Evolutionary conservation across 30 jellyfish, hydroid and myxozoan genomes (phyloP).

Genomic region (Pseudorhiza aurosa): DNA sequence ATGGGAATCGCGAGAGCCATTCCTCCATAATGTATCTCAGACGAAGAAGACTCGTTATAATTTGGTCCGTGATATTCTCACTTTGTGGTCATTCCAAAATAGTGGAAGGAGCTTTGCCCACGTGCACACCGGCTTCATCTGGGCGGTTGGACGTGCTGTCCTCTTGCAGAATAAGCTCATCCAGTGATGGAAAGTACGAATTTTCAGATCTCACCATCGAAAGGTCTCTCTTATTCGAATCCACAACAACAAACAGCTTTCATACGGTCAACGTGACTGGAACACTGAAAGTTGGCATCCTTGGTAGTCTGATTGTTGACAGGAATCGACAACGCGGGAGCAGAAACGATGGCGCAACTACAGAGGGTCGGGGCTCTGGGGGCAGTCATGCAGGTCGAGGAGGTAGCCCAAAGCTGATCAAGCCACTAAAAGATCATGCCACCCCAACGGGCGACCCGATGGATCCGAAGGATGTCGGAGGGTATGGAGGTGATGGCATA

Average conservation of each 20-base stretch:
- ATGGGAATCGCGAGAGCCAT: too few species aligned
- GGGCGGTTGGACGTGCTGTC: neutral
- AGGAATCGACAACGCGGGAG: neutral
- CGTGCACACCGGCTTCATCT: neutral
- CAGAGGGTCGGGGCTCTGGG: conserved; percentile 48
- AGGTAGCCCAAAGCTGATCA: conserved; percentile 44
- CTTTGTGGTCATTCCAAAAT: too few species aligned
- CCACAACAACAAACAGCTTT: neutral
- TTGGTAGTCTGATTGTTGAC: conserved; percentile 18
- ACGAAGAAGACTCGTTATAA: too few species aligned
- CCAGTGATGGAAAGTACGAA: neutral
- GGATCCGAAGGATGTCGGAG: conserved; percentile 17
- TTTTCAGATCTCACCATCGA: conserved; percentile 19
- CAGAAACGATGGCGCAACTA: neutral
- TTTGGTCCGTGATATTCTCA: too few species aligned
- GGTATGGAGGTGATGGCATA: conserved; percentile 61
- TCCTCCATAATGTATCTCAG: too few species aligned
- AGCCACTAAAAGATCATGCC: conserved; percentile 1
- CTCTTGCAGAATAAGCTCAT: neutral
- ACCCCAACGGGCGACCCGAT: conserved; percentile 12
- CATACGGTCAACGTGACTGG: conserved; percentile 22
- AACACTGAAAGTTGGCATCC: conserved; percentile 19
- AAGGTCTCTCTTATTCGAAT: conserved; percentile 5
- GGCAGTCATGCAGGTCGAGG: conserved; percentile 66
- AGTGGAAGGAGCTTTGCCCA: conserved; percentile 28